These are phyloP conservation scores for Camponotus fellah DNA, from an alignment of 2,888 invertebrate genomes.

Conservation along the genomic window DNA sequence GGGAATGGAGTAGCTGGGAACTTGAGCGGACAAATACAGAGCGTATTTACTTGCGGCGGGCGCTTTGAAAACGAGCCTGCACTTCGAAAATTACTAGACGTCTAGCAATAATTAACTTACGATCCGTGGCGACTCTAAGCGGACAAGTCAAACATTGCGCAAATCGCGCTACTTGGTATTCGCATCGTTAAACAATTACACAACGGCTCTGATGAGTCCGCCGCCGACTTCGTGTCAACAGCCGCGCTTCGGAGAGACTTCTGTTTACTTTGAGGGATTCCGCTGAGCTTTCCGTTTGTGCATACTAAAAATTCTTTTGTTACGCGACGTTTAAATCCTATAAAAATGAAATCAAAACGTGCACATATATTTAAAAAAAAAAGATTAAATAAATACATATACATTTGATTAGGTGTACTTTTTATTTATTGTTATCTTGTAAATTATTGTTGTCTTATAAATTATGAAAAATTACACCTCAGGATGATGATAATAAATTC, in stretches of 20 bases:
- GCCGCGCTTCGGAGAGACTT: slow-evolving; percentile 52
- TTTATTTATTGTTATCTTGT: not conserved
- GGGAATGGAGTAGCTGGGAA: slow-evolving; percentile 3
- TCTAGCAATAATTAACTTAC: slow-evolving; percentile 74
- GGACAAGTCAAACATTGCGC: slow-evolving; percentile 72
- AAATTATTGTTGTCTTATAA: too few relatives aligned
- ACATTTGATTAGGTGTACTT: not conserved
- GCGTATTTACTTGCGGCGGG: slow-evolving; percentile 54
- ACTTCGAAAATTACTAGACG: slow-evolving; percentile 39
- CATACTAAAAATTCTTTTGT: slow-evolving; percentile 13
- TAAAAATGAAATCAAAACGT: not conserved
- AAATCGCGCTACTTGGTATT: slow-evolving; percentile 68
- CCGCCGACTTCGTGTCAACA: slow-evolving; percentile 76
- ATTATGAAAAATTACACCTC: not conserved
- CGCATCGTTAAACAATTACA: slow-evolving; percentile 77
- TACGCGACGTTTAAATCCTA: not conserved
- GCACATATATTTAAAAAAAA: not conserved
- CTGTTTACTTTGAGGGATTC: slow-evolving; percentile 30
- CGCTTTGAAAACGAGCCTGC: slow-evolving; percentile 50
- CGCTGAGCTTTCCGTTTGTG: slow-evolving; percentile 46
- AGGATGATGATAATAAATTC: not conserved
- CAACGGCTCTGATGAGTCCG: slow-evolving; percentile 71
- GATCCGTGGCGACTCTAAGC: slow-evolving; percentile 59
- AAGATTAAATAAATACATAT: not conserved
- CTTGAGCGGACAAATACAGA: slow-evolving; percentile 26